These are phyloP conservation scores for Neodiprion lecontei DNA, from an alignment of 1,140 invertebrate genomes.

Conservation along the genomic window DNA sequence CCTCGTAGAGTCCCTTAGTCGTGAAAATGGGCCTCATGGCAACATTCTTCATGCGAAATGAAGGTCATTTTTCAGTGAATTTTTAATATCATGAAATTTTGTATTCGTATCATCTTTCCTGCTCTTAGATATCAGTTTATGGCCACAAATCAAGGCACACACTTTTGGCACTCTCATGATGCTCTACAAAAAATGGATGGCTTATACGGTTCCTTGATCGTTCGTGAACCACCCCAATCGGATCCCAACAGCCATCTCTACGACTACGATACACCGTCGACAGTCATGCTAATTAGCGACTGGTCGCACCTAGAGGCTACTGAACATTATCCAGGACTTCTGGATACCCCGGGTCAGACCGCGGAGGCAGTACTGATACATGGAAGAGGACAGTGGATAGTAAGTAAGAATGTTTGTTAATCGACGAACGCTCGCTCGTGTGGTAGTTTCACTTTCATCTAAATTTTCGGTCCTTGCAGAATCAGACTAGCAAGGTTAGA, in stretches of 20 bases:
- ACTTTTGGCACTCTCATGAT: constrained; percentile 63
- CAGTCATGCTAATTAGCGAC: constrained; percentile 77
- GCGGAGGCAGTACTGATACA: constrained; percentile 78
- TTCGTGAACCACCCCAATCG: constrained; percentile 23
- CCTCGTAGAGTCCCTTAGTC: too few relatives aligned
- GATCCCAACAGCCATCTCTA: constrained; percentile 41
- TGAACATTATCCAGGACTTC: constrained; percentile 75
- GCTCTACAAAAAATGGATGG: constrained; percentile 41
- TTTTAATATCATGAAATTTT: too few relatives aligned
- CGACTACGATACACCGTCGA: constrained; percentile 58
- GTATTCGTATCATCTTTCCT: too few relatives aligned
- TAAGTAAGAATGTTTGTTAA: constrained; percentile 54
- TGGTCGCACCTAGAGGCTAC: constrained; percentile 77
- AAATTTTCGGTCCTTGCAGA: neutral
- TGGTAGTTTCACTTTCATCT: constrained; percentile 45
- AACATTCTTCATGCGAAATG: too few relatives aligned
- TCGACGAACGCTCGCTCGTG: constrained; percentile 62
- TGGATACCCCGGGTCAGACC: constrained; percentile 78
- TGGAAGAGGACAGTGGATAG: constrained; percentile 70
- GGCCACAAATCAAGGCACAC: constrained; percentile 52
- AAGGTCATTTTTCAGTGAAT: neutral
- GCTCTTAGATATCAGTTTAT: constrained; percentile 49
- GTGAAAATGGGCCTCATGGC: too few relatives aligned
- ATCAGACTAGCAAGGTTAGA: constrained; percentile 10
- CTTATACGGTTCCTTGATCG: constrained; percentile 31